Evolutionary conservation across 1,140 invertebrate species (phyloP), one percentile per base, ranked within the genome.

Genomic region (Phortica variegata): DNA sequence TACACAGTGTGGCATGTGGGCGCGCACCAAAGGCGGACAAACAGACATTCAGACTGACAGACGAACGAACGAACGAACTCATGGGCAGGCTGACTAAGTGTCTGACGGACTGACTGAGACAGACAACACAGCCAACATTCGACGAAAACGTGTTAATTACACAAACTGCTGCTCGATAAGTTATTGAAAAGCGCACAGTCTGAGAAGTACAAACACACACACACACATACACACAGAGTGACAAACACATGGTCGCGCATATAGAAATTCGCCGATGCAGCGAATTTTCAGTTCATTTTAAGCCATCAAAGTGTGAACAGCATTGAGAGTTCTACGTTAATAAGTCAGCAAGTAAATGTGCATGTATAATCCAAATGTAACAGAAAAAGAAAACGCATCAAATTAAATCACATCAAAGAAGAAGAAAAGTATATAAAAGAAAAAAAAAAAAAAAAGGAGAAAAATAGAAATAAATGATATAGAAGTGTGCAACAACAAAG

Each of bases 91-190:
- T n/a, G n/a, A n/a, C n/a, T n/a, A n/a, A n/a, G n/a, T n/a, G n/a
- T n/a, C 12, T 29, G 26, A 29, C 26, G 12, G 12, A 29, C 26
- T 29, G 44, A 47, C n/a, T n/a, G n/a, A n/a, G n/a, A n/a, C n/a
- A n/a, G n/a, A 9, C 46, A 17, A 36, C 37, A 56, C 44, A 56
- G 34, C 55, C 55, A 59, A 59, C 65, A 61, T 55, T 37, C 61
- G 52, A 60, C 47, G 62, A 60, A 54, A 68, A 68, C 60, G 60
- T 68, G 63, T 63, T 68, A 68, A 68, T 58, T 68, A 55, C 49
- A 68, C 58, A 44, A 52, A 46, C 45, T 26, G 50, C 18, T 50
- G 60, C 36, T 45, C 49, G 62, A 60, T 58, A 60, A 63, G 57
- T 57, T 52, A 61, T 53, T 46, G 26, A 51, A 57, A 46, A 49